Percentiles rank a stretch among this genome's conserved stretches.
Evolutionary conservation across 2,888 invertebrate genomes (phyloP).

Genomic region (Axea sp.): DNA sequence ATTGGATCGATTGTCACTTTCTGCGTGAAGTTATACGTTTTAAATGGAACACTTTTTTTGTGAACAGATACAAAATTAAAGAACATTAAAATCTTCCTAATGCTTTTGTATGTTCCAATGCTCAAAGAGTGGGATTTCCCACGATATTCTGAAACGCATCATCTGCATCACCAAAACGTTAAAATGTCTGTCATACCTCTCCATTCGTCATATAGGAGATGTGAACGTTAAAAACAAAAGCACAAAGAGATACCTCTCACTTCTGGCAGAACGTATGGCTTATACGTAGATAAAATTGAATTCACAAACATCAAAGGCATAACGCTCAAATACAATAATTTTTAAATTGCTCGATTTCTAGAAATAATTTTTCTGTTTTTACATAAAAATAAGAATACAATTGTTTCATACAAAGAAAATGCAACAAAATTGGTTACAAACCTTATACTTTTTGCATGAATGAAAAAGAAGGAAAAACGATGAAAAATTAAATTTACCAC

Average conservation of each 20-base stretch:
- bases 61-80: too few species aligned
- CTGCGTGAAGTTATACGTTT: too few species aligned
- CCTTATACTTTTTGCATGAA: too few species aligned
- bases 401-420: too few species aligned
- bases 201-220: conserved; percentile 40
- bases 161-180: conserved; percentile 16
- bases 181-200: conserved; percentile 34
- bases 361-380: not conserved
- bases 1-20: too few species aligned
- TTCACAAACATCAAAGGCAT: conserved; percentile 23
- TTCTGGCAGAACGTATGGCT: too few species aligned
- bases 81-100: too few species aligned
- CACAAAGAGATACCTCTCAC: conserved; percentile 35
- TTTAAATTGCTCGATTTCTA: conserved; percentile 6
- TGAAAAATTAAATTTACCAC: too few species aligned
- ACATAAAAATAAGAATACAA: not conserved
- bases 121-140: conserved; percentile 12
- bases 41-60: too few species aligned
- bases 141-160: conserved; percentile 6
- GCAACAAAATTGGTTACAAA: too few species aligned
- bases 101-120: too few species aligned
- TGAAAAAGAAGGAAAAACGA: too few species aligned
- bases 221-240: conserved; percentile 37
- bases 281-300: conserved; percentile 37
- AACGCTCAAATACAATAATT: conserved; percentile 17